phyloP scores from a whole-genome alignment of 2,113 vertebrate genomes.

The Tragulus kanchil region DNA sequence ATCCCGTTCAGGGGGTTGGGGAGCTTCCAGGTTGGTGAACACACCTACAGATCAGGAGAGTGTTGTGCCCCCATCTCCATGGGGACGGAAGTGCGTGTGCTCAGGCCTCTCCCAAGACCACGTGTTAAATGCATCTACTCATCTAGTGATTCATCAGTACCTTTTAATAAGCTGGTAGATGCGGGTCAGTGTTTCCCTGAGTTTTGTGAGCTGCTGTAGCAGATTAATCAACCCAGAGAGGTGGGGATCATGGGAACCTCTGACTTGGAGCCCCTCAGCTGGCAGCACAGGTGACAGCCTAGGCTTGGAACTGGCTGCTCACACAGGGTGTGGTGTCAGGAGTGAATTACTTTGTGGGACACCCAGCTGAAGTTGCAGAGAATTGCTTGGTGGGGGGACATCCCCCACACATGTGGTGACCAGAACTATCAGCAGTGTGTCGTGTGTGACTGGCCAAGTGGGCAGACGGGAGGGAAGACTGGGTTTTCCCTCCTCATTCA shows the following conservation, averaged over 20 bases:
- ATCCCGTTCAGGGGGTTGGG: background rate
- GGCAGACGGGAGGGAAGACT: background rate
- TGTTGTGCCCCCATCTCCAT: background rate
- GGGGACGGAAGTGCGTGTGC: background rate
- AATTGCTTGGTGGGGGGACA: background rate
- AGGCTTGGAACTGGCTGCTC: background rate
- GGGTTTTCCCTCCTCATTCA: background rate
- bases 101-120: background rate
- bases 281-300: background rate
- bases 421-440: background rate
- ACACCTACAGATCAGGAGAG: background rate
- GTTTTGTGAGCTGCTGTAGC: background rate
- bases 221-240: background rate
- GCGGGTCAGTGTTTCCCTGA: background rate
- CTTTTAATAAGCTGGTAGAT: background rate
- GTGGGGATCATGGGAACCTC: background rate
- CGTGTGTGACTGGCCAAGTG: background rate
- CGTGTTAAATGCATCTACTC: fast-evolving
- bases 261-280: background rate
- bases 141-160: background rate
- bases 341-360: background rate
- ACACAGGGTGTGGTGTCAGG: too few relatives aligned
- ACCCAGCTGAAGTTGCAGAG: background rate
- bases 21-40: background rate
- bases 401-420: background rate